These are phyloP conservation scores for Smittia aterrima DNA, from an alignment of 2,888 invertebrate genomes.

Conservation along the genomic window DNA sequence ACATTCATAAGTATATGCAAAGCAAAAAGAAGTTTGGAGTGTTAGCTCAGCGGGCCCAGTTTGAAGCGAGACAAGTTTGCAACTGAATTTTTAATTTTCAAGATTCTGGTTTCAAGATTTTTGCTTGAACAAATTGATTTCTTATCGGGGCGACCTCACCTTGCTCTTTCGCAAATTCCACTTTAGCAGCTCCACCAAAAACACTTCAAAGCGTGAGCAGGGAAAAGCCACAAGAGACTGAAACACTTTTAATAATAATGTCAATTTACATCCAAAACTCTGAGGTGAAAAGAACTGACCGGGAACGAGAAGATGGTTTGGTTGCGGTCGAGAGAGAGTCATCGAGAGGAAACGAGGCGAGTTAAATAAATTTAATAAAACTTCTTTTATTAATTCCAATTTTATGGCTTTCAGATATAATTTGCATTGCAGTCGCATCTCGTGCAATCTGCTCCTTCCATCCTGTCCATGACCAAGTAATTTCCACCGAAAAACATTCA, in stretches of 20 bases:
- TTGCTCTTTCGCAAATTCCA: background rate
- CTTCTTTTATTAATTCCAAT: conserved; percentile 27
- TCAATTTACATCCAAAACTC: background rate
- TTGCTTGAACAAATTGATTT: background rate
- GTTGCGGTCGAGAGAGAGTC: background rate
- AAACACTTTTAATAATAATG: conserved; percentile 14
- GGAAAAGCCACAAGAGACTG: background rate
- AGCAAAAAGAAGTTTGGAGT: background rate
- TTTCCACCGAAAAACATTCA: background rate
- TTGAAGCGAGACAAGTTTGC: background rate
- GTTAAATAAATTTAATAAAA: background rate
- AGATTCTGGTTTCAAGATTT: background rate
- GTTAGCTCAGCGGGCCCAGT: background rate
- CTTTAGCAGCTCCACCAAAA: too few species aligned
- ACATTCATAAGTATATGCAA: background rate
- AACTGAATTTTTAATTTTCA: background rate
- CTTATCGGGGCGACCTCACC: background rate
- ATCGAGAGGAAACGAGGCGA: background rate
- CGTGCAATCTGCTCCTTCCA: conserved; percentile 20
- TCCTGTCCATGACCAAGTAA: background rate
- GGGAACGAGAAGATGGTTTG: background rate
- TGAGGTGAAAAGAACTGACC: background rate
- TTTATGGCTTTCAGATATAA: conserved; percentile 29
- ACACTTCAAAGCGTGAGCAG: background rate
- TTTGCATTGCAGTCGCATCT: conserved; percentile 21